phyloP scores from a whole-genome alignment of 1,140 invertebrate species.

The Pseudachorutes palmiensis region DNA sequence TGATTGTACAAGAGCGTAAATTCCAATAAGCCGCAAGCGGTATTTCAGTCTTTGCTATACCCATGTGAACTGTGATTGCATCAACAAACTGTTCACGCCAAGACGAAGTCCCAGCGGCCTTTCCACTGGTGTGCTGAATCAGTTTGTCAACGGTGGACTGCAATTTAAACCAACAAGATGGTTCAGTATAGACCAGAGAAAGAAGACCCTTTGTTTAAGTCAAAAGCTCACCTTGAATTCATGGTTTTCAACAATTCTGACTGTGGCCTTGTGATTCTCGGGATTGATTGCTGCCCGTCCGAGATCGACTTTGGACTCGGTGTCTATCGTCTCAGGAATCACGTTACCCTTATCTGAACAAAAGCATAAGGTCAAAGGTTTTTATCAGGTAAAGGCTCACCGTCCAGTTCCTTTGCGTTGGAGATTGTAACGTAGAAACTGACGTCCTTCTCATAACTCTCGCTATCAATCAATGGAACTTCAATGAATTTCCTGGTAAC shows the following conservation, averaged over 20 bases:
- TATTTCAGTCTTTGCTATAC: constrained; percentile 43
- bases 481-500: constrained; percentile 66
- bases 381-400: too few species aligned
- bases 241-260: too few species aligned
- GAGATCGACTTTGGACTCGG: too few species aligned
- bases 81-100: constrained; percentile 52
- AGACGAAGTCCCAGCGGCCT: constrained; percentile 68
- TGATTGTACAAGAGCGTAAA: background rate
- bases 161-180: background rate
- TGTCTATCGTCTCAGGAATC: too few species aligned
- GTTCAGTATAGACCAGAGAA: background rate
- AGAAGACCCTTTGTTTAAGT: too few species aligned
- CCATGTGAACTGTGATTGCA: constrained; percentile 57
- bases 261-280: too few species aligned
- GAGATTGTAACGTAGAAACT: constrained; percentile 85
- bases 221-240: too few species aligned
- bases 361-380: too few species aligned
- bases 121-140: constrained; percentile 89
- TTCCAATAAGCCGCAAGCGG: background rate
- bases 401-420: constrained; percentile 73
- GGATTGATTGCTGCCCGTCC: too few species aligned
- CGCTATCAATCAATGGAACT: constrained; percentile 85
- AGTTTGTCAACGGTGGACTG: constrained; percentile 46
- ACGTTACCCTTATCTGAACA: too few species aligned
- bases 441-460: constrained; percentile 95